phyloP scores from a whole-genome alignment of 2,888 invertebrate species.

The Eugnorisma glareosa region DNA sequence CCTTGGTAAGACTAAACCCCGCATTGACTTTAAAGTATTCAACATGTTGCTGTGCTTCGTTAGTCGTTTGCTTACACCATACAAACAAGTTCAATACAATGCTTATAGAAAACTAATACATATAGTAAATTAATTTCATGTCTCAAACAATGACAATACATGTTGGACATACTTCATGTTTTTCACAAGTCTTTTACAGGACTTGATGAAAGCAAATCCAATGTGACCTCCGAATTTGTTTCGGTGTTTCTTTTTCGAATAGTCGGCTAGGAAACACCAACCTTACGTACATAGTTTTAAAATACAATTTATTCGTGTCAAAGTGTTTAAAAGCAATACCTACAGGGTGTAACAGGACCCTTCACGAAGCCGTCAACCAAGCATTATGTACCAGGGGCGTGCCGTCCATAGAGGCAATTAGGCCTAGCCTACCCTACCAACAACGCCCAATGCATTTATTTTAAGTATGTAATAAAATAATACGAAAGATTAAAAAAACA shows the following conservation, averaged over 20 bases:
- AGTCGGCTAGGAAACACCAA: neutral
- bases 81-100: neutral
- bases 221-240: neutral
- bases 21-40: neutral
- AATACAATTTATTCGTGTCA: neutral
- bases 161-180: neutral
- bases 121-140: neutral
- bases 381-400: no score
- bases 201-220: neutral
- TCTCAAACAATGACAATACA: neutral
- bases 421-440: no score
- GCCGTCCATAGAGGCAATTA: no score
- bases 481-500: no score
- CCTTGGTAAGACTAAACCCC: no score
- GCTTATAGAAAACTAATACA: neutral
- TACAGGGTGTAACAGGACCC: no score
- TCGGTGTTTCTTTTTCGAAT: neutral
- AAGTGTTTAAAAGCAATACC: neutral
- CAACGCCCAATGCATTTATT: no score
- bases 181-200: neutral
- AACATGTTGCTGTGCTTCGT: neutral
- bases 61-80: neutral
- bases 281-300: neutral
- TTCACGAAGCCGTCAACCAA: no score
- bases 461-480: no score